Percentiles rank a stretch among this genome's conserved stretches.
phyloP scores from a whole-genome alignment of 2,113 vertebrate species.

The Notiomystis cincta region DNA sequence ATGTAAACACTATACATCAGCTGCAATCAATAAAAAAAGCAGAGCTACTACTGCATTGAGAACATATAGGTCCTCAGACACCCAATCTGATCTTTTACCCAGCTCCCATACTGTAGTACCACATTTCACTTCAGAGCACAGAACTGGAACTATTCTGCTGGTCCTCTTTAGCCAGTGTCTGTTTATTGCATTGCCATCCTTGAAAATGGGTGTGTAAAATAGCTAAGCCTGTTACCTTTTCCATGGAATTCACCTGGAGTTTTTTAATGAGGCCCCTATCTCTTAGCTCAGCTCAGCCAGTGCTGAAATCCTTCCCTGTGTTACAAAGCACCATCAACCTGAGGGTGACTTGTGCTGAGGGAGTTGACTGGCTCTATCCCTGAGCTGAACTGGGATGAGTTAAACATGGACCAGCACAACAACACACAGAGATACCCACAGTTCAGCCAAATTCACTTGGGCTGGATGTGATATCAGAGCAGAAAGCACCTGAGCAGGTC shows the following conservation, averaged over 20 bases:
- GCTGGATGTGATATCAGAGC: background rate
- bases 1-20: background rate
- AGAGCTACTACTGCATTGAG: background rate
- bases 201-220: background rate
- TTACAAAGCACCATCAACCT: background rate
- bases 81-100: background rate
- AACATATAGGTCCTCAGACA: background rate
- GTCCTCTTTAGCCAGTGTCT: background rate
- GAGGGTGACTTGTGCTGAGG: background rate
- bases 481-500: background rate
- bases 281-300: background rate
- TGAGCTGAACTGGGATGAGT: background rate
- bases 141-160: background rate
- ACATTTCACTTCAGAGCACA: background rate
- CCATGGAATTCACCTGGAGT: background rate
- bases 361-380: background rate
- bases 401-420: background rate
- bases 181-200: background rate
- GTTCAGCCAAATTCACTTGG: background rate
- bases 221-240: background rate
- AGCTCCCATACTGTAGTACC: background rate
- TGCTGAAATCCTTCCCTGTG: background rate
- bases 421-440: accelerated
- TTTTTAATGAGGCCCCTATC: background rate
- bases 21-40: background rate